These are phyloP conservation scores for Rhinichthys osculus DNA, from an alignment of 2,797 vertebrate species.

Conservation along the genomic window DNA sequence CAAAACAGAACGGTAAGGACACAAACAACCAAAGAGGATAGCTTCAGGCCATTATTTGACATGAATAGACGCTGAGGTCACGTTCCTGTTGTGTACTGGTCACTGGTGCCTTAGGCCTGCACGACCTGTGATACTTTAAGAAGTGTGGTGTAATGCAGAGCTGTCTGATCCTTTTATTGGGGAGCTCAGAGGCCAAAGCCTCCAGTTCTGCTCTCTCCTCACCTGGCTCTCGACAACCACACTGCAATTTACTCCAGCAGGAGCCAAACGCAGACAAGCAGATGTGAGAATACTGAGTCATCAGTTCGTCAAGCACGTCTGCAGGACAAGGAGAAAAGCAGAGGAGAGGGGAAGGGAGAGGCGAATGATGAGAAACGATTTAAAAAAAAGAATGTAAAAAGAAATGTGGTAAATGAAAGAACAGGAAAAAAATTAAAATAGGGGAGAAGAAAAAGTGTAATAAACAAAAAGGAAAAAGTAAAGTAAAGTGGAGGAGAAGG, in stretches of 20 bases:
- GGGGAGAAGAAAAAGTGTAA: neutral
- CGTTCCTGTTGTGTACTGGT: slow-evolving; percentile 57
- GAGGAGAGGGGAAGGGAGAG: neutral
- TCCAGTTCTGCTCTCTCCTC: slow-evolving; percentile 12
- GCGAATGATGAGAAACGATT: neutral
- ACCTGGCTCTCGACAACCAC: neutral
- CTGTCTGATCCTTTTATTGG: slow-evolving; percentile 49
- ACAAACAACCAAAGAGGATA: slow-evolving; percentile 9
- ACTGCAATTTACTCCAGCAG: slow-evolving; percentile 29
- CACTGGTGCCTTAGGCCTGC: slow-evolving; percentile 44
- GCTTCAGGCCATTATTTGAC: slow-evolving; percentile 44
- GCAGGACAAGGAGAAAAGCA: neutral
- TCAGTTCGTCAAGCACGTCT: neutral
- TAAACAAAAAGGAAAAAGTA: no score
- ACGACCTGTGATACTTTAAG: neutral
- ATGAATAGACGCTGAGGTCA: slow-evolving; percentile 64
- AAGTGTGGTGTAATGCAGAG: slow-evolving; percentile 38
- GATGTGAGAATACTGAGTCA: slow-evolving; percentile 11
- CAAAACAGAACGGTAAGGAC: neutral
- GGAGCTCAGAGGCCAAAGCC: slow-evolving; percentile 20
- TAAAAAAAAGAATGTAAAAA: neutral
- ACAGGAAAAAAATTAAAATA: neutral
- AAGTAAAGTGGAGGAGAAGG: no score
- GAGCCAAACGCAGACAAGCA: slow-evolving; percentile 39
- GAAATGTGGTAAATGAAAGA: no score